Evolutionary conservation across 2,888 invertebrate species (phyloP), one percentile per base, ranked within the genome.

Genomic region (Epistrophe eligans): DNA sequence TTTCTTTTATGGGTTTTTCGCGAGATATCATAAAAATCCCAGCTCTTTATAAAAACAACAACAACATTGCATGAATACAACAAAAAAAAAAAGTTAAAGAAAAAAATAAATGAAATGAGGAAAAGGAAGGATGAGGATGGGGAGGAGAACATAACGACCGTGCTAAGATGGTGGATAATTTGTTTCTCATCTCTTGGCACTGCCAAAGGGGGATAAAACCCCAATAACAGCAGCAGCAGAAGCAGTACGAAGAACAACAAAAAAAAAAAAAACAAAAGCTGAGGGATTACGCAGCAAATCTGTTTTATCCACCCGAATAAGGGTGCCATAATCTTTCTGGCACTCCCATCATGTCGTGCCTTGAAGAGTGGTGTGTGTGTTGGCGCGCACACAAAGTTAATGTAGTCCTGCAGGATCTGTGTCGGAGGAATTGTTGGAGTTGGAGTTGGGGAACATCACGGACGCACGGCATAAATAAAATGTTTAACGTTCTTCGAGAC

Each of bases 101-200:
- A 35, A 73, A 79, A 79, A 62, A 45, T 35, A 17, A 55, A 70
- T 19, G 24, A 48, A 77, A 32, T 55, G 45, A 50, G 28, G 19
- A 28, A 48, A 64, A 19, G 24, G 11, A 45, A 52, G 38, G 32
- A 19, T 3, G 1, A 5, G 58, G n/a, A 48, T 13, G 17, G 28
- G 32, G 35, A 19, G 32, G 40, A 13, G 28, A 28, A 58, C 45
- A 83, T 79, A 87, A 87, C 83, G 87, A 87, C 87, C 79, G 79
- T 87, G 87, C 83, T 87, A 87, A 87, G 87, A 87, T 83, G 87
- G 79, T 87, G 87, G 87, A 87, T 87, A 87, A 87, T 87, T 87
- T 87, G 79, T 87, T 83, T 87, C 87, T 72, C 87, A 87, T 83
- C 87, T 83, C 67, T 52, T 38, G 67, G 67, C 67, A 48, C 6